Conservation (phyloP, 2,888 invertebrate species). For the Tupiocoris notatus region DNA sequence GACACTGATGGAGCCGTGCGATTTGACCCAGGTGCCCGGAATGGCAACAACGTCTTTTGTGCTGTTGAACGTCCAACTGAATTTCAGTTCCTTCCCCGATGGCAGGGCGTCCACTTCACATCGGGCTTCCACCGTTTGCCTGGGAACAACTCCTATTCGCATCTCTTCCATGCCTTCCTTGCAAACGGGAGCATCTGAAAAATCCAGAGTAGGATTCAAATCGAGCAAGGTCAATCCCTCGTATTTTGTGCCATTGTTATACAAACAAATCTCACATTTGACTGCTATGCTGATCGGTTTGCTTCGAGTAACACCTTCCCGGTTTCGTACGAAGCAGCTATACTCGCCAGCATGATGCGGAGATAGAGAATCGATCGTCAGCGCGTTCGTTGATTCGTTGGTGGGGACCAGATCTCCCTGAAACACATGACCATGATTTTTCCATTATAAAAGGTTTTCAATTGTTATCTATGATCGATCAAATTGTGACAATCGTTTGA, state of each 20-base stretch:
- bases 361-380: slow-evolving; percentile 58
- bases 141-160: slow-evolving; percentile 70
- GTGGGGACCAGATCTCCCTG: slow-evolving; percentile 40
- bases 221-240: too few relatives aligned
- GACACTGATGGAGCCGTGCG: slow-evolving; percentile 54
- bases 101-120: slow-evolving; percentile 83
- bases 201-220: background rate
- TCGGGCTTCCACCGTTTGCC: slow-evolving; percentile 69
- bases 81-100: slow-evolving; percentile 61
- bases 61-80: slow-evolving; percentile 83
- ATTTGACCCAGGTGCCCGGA: slow-evolving; percentile 59
- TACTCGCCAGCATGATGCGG: slow-evolving; percentile 74
- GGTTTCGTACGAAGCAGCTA: slow-evolving; percentile 75
- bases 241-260: too few relatives aligned
- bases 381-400: slow-evolving; percentile 35
- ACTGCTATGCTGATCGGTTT: slow-evolving; percentile 35
- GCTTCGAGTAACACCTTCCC: slow-evolving; percentile 64
- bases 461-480: too few relatives aligned
- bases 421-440: too few relatives aligned
- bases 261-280: slow-evolving; percentile 44
- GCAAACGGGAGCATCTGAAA: slow-evolving; percentile 73
- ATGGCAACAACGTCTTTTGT: slow-evolving; percentile 74
- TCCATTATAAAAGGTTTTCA: too few relatives aligned
- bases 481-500: too few relatives aligned
- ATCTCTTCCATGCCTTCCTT: slow-evolving; percentile 68